These are phyloP conservation scores for Sebastes itinus DNA, from an alignment of 2,797 vertebrate species.

Conservation along the genomic window DNA sequence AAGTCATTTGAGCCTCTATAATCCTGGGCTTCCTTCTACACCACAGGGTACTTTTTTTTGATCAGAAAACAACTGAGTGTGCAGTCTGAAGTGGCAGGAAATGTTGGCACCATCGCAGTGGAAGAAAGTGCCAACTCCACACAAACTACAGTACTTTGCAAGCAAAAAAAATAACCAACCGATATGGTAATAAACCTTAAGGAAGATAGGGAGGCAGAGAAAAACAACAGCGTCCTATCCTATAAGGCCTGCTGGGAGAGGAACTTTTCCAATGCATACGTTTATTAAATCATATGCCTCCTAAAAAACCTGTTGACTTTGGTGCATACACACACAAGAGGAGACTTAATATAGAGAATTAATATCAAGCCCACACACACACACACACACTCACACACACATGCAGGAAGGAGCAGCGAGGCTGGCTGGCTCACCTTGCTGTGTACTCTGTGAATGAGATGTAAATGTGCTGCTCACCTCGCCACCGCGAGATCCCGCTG, in stretches of 20 bases:
- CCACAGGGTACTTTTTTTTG: background rate
- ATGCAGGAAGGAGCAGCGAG: background rate
- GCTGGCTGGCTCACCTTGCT: slow-evolving; percentile 49
- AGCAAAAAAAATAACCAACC: slow-evolving; percentile 13
- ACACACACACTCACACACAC: background rate
- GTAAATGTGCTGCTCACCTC: slow-evolving; percentile 65
- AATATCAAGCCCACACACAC: background rate
- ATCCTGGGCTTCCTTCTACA: background rate
- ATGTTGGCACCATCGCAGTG: slow-evolving; percentile 9
- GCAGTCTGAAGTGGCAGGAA: slow-evolving; percentile 12
- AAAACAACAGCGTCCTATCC: background rate
- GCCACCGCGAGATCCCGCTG: slow-evolving; percentile 43
- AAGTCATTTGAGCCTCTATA: background rate
- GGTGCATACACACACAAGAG: background rate
- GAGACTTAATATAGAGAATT: background rate
- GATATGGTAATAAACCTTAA: background rate
- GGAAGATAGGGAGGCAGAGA: background rate
- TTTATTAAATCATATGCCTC: background rate
- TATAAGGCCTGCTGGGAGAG: background rate
- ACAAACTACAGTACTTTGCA: background rate
- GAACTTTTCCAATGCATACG: background rate
- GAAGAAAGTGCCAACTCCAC: slow-evolving; percentile 16
- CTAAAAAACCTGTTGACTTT: slow-evolving; percentile 9
- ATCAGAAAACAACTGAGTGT: slow-evolving; percentile 24
- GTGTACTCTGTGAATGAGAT: slow-evolving; percentile 63